A percentile compares a stretch with the other conserved stretches of the same genome.
Conservation (phyloP, 2,888 invertebrate genomes). For the Lottia gigantea region DNA sequence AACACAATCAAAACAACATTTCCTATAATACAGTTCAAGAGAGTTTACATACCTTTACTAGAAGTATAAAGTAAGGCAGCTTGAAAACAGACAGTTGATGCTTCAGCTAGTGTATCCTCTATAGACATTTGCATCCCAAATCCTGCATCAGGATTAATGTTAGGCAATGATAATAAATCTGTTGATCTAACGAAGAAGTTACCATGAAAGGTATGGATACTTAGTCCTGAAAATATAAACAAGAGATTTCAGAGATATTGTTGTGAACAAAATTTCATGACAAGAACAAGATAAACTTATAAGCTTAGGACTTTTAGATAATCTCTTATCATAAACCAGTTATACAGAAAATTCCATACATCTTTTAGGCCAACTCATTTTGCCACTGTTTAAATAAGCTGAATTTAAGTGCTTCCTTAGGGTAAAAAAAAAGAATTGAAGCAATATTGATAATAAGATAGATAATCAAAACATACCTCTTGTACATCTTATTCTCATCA, state of each 20-base stretch:
- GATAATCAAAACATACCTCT: slow-evolving; percentile 71
- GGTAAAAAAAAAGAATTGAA: too few relatives aligned
- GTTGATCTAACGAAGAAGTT: slow-evolving; percentile 99
- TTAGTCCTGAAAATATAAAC: slow-evolving; percentile 75
- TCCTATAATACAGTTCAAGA: background rate
- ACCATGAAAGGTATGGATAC: slow-evolving; percentile 98
- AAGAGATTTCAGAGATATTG: too few relatives aligned
- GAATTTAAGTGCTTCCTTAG: too few relatives aligned
- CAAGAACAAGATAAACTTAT: too few relatives aligned
- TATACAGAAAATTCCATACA: too few relatives aligned
- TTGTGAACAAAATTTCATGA: too few relatives aligned
- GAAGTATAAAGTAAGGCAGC: slow-evolving; percentile 97
- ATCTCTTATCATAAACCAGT: too few relatives aligned
- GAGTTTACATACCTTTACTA: slow-evolving; percentile 77
- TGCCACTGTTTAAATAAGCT: too few relatives aligned
- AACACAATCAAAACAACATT: background rate
- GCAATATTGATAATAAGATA: too few relatives aligned
- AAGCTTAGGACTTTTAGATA: too few relatives aligned
- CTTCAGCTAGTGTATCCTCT: slow-evolving; percentile 78
- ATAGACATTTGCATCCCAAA: slow-evolving; percentile 98
- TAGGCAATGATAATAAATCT: slow-evolving; percentile 93
- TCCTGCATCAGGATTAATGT: slow-evolving; percentile 97
- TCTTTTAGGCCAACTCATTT: too few relatives aligned
- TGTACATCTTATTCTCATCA: slow-evolving; percentile 95
- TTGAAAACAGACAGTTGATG: slow-evolving; percentile 86